These are phyloP conservation scores for Pseudopleuronectes americanus DNA, from an alignment of 2,797 vertebrate species.

Conservation along the genomic window DNA sequence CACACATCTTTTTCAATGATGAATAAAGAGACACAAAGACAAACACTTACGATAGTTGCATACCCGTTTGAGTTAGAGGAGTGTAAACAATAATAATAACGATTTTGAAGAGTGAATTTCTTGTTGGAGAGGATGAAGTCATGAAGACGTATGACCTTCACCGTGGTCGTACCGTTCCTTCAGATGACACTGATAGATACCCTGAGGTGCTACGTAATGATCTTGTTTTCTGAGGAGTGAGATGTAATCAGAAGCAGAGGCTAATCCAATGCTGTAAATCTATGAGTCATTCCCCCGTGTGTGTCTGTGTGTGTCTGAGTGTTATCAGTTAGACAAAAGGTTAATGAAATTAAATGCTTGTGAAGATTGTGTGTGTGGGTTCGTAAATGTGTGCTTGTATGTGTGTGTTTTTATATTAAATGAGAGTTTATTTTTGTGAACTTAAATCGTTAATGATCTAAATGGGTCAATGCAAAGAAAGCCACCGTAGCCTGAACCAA, in stretches of 20 bases:
- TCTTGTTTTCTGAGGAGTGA: constrained; percentile 48
- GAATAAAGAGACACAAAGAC: not conserved
- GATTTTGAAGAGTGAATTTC: not conserved
- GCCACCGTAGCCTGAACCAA: constrained; percentile 18
- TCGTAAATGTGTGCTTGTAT: not conserved
- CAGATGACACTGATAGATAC: constrained; percentile 45
- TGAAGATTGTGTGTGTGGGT: constrained; percentile 10
- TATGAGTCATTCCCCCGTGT: constrained; percentile 49
- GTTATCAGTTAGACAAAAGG: constrained; percentile 52
- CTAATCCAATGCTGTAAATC: constrained; percentile 60
- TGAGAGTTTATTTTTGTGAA: constrained; percentile 19
- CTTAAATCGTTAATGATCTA: constrained; percentile 18
- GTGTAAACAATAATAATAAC: too few species aligned
- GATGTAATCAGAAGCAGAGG: constrained; percentile 51
- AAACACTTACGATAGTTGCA: not conserved
- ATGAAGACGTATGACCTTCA: constrained; percentile 57
- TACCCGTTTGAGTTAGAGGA: not conserved
- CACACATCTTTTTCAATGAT: not conserved
- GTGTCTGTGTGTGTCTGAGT: constrained; percentile 3
- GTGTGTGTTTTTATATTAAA: too few species aligned
- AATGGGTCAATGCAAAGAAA: constrained; percentile 17
- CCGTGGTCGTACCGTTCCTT: not conserved
- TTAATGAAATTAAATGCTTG: constrained; percentile 50
- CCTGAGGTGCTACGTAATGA: constrained; percentile 10
- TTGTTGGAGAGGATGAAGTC: not conserved